Percentiles rank a stretch among this genome's conserved stretches.
Conservation (phyloP, 1,140 invertebrate genomes). For the Drosophila seguyi region DNA sequence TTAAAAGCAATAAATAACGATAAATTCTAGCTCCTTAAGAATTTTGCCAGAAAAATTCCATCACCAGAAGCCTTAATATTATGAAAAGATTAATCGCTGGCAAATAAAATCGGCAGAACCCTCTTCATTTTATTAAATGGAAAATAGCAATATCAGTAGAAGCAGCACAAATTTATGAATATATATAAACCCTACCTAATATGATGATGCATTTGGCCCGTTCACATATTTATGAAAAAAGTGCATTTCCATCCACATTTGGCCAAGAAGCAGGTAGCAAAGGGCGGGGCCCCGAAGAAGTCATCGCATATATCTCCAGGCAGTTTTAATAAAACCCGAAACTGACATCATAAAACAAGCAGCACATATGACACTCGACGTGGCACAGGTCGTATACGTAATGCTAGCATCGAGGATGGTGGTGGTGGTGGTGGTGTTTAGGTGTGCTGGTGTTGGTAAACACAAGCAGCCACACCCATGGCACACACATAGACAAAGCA, state of each 20-base stretch:
- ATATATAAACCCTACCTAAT: slow-evolving; percentile 56
- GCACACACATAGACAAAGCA: slow-evolving; percentile 69
- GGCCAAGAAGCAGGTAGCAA: slow-evolving; percentile 43
- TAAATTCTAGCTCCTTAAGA: neutral
- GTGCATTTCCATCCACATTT: slow-evolving; percentile 63
- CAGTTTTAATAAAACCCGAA: slow-evolving; percentile 83
- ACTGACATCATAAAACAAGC: slow-evolving; percentile 82
- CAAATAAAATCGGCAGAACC: slow-evolving; percentile 8
- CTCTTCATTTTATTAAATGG: slow-evolving; percentile 11
- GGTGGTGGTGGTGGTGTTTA: slow-evolving; percentile 4
- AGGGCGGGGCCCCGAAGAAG: slow-evolving; percentile 19
- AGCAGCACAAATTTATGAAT: slow-evolving; percentile 16
- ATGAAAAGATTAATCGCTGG: neutral
- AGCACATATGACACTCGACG: slow-evolving; percentile 70
- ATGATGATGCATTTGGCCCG: slow-evolving; percentile 73
- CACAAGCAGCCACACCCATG: slow-evolving; percentile 70
- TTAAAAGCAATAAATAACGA: neutral
- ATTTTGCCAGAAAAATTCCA: neutral
- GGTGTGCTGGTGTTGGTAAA: slow-evolving; percentile 42
- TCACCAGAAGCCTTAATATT: neutral
- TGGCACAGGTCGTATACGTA: slow-evolving; percentile 77
- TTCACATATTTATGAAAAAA: slow-evolving; percentile 79
- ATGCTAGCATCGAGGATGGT: slow-evolving; percentile 17
- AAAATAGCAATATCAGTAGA: slow-evolving; percentile 21
- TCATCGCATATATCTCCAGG: slow-evolving; percentile 67